A percentile compares a stretch with the other conserved stretches of the same genome.
These are phyloP conservation scores for human (Homo sapiens) DNA, from an alignment of 2,113 vertebrate species.

Conservation along the genomic window DNA sequence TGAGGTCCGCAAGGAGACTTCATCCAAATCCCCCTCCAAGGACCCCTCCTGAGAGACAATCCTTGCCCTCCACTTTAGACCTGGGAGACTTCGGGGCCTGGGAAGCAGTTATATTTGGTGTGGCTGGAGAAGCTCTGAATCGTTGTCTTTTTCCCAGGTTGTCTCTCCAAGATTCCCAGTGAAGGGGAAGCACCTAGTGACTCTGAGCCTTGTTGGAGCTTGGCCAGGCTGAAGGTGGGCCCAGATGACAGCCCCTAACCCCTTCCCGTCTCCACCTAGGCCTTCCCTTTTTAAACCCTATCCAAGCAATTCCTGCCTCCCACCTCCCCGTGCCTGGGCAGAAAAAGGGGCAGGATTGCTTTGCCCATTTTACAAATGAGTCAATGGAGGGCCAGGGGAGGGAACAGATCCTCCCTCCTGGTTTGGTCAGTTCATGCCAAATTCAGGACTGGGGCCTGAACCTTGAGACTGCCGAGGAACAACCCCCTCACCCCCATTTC, in stretches of 20 bases:
- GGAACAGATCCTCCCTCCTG: not conserved
- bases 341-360: not conserved
- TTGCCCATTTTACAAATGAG: not conserved
- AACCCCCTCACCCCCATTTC: not conserved
- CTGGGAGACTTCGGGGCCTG: not conserved
- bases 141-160: not conserved
- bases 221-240: not conserved
- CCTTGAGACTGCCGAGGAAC: not conserved
- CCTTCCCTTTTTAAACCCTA: not conserved
- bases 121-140: not conserved
- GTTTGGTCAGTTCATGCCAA: not conserved
- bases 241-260: not conserved
- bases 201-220: not conserved
- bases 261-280: not conserved
- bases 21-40: not conserved
- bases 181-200: not conserved
- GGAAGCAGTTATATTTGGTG: not conserved
- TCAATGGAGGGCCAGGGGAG: not conserved
- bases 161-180: not conserved
- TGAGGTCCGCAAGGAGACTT: not conserved
- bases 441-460: not conserved
- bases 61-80: not conserved
- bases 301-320: not conserved
- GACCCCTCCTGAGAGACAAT: not conserved
- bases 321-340: not conserved